These are phyloP conservation scores for Empis livida DNA, from an alignment of 2,888 invertebrate species.

Conservation along the genomic window DNA sequence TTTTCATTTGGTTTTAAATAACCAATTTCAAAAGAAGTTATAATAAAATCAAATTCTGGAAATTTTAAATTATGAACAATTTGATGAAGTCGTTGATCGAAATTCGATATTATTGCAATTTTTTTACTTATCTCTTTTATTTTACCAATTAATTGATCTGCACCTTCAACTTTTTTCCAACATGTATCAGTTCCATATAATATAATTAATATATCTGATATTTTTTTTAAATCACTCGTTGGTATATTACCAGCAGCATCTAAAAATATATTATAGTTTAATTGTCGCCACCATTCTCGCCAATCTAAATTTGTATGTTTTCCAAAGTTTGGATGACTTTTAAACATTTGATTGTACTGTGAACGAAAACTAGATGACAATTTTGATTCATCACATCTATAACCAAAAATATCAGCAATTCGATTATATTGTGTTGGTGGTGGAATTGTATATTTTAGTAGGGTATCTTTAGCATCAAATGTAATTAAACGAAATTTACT, in stretches of 20 bases:
- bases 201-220: conserved; percentile 48
- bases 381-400: conserved; percentile 17
- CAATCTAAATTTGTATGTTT: conserved; percentile 44
- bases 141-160: conserved; percentile 41
- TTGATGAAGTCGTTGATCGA: conserved; percentile 64
- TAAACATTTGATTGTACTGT: conserved; percentile 48
- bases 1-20: conserved; percentile 28
- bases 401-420: conserved; percentile 51
- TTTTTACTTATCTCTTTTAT: conserved; percentile 31
- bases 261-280: conserved; percentile 25
- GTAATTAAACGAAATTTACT: conserved; percentile 47
- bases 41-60: conserved; percentile 55
- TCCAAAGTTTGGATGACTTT: conserved; percentile 69
- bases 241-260: conserved; percentile 19
- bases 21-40: conserved; percentile 65
- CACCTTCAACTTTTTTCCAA: conserved; percentile 56
- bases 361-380: conserved; percentile 44
- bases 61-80: conserved; percentile 39
- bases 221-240: conserved; percentile 16
- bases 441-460: conserved; percentile 53
- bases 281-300: conserved; percentile 67
- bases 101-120: conserved; percentile 79
- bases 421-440: conserved; percentile 53
- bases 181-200: conserved; percentile 54
- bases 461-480: conserved; percentile 80